Evolutionary conservation across 1,140 invertebrate genomes (phyloP).

Genomic region (Leptopilina clavipes): DNA sequence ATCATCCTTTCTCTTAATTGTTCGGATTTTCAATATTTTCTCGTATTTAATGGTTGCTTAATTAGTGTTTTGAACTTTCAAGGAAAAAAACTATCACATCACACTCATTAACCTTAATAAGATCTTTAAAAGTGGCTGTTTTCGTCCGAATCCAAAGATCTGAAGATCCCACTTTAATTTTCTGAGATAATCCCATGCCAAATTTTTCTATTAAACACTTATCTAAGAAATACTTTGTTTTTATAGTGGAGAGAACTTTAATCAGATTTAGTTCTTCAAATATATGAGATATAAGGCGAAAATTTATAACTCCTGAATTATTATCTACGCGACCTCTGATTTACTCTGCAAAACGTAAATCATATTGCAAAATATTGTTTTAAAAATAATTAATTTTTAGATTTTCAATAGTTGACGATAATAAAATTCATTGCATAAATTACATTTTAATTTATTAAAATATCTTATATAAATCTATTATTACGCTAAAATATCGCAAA

Average conservation of each 20-base stretch:
- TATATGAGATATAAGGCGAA: not conserved
- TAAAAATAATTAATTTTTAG: no score
- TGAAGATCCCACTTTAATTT: not conserved
- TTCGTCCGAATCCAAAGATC: constrained; percentile 37
- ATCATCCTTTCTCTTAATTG: no score
- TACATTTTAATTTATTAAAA: no score
- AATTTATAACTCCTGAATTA: constrained; percentile 22
- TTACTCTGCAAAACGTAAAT: constrained; percentile 20
- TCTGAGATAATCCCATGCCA: constrained; percentile 20
- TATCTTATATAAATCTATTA: no score
- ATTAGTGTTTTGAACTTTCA: constrained; percentile 19
- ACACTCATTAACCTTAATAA: constrained; percentile 34
- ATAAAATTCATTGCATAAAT: no score
- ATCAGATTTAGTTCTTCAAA: not conserved
- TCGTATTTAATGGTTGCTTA: constrained; percentile 34
- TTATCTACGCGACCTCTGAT: constrained; percentile 23
- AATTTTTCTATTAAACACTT: constrained; percentile 34
- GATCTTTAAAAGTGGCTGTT: constrained; percentile 22
- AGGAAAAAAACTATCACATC: constrained; percentile 32
- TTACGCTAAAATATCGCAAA: no score
- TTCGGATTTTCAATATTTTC: constrained; percentile 24
- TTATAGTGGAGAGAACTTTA: not conserved
- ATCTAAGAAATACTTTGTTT: not conserved
- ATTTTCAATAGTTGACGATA: no score
- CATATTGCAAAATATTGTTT: no score